Conservation (phyloP, 2,797 vertebrate genomes). For the Manis pentadactyla region DNA sequence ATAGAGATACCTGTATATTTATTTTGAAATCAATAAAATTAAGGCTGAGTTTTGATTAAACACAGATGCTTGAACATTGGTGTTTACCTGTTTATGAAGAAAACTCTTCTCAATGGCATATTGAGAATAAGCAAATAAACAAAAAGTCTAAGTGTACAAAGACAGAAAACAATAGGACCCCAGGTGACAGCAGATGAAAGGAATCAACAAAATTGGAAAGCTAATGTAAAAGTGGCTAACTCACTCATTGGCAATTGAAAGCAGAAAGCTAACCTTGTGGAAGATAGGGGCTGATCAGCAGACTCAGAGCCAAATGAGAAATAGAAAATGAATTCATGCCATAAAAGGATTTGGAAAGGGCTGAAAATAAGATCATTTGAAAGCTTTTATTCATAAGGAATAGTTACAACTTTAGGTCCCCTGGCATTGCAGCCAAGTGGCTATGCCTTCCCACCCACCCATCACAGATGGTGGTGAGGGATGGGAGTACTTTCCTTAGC, state of each 20-base stretch:
- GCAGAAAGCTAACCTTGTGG: background rate
- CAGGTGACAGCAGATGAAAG: background rate
- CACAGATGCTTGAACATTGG: background rate
- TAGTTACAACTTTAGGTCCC: background rate
- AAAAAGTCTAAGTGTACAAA: background rate
- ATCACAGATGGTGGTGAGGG: background rate
- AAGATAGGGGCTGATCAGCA: background rate
- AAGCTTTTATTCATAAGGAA: background rate
- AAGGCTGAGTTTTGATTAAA: background rate
- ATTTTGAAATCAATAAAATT: constrained; percentile 3
- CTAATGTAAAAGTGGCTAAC: background rate
- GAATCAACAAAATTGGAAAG: background rate
- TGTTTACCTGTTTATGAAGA: background rate
- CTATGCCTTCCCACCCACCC: background rate
- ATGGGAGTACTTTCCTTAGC: background rate
- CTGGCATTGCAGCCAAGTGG: background rate
- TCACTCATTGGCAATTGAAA: background rate
- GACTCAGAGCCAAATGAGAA: background rate
- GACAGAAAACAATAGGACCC: background rate
- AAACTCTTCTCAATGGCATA: background rate
- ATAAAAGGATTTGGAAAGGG: background rate
- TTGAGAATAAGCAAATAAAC: background rate
- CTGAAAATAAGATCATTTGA: background rate
- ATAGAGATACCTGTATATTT: background rate
- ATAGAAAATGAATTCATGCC: background rate